Base-by-base conservation (phyloP, 2,888 invertebrate genomes). In the Melieria crassipennis region DNA sequence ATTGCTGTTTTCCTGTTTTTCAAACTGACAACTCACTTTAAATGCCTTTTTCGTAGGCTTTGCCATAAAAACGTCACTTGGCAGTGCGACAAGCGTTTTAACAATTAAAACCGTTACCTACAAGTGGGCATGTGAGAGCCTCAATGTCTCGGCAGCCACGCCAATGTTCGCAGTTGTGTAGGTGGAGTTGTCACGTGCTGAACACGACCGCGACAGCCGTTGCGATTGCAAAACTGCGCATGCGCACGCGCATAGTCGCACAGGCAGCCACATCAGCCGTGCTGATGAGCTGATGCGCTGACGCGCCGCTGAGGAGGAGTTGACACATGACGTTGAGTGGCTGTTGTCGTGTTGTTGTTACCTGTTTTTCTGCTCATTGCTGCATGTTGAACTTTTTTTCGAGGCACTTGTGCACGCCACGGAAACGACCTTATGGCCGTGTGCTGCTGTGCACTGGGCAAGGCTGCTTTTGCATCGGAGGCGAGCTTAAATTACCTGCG, bases 31-130 rank as follows among this genome's bases (percentile, higher is more conserved):
- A 45, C 46, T n/a, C 43, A 9, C 45, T 43, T 52, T 43, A 5
- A 50, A 30, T 47, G 45, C 47, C 47, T 55, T 43, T 43, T n/a
- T 10, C 7, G 4, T 43, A 64, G 30, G 5, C 5, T 30, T 60
- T 58, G 58, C 65, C 57, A 65, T 70, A 70, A 70, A 70, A 70
- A 70, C 66, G 70, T 74, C 67, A 67, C 73, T 71, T 73, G 74
- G 68, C 72, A 65, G 67, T 63, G 70, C 65, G 63, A 75, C 72
- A 69, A 60, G 46, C 74, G 72, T 74, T 74, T 78, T 77, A 73
- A 78, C 82, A 84, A 82, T 80, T 82, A 78, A 78, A 83, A 82
- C 82, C 77, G 80, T 83, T 83, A 79, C 76, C 10, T 52, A 30
- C 5, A 67, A 67, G 61, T 55, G 65, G 60, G 64, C 58, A 47